These are phyloP conservation scores for Drosophila truncata DNA, from an alignment of 1,140 invertebrate genomes.

Conservation along the genomic window DNA sequence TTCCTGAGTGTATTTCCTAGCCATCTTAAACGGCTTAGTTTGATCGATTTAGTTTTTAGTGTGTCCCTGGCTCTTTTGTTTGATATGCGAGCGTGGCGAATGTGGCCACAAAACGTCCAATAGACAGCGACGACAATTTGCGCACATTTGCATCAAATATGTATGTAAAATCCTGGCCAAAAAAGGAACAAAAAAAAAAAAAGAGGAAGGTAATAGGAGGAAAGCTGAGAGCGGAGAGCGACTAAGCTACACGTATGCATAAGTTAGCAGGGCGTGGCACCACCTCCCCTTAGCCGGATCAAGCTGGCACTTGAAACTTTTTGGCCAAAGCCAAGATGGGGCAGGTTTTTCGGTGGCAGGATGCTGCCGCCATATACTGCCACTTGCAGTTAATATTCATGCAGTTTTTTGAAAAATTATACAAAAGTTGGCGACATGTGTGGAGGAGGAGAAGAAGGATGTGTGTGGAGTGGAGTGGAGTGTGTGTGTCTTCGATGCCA, in stretches of 20 bases:
- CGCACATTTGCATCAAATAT: conserved; percentile 66
- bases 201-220: conserved; percentile 33
- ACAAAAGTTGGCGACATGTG: conserved; percentile 74
- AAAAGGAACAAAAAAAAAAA: not conserved
- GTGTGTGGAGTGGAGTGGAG: not conserved
- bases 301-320: conserved; percentile 66
- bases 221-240: not conserved
- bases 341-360: conserved; percentile 3
- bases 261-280: conserved; percentile 60
- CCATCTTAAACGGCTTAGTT: not conserved
- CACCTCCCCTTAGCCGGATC: conserved; percentile 7
- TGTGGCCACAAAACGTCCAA: conserved; percentile 56
- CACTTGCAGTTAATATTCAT: conserved; percentile 82
- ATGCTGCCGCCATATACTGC: conserved; percentile 25
- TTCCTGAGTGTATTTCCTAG: not conserved
- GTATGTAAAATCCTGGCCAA: conserved; percentile 57
- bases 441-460: conserved; percentile 10
- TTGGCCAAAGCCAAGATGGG: conserved; percentile 53
- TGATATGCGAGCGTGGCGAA: conserved; percentile 37
- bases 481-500: conserved; percentile 68
- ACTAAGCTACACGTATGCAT: conserved; percentile 76
- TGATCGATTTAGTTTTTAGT: conserved; percentile 1
- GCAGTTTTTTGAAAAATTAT: conserved; percentile 81
- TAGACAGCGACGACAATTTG: conserved; percentile 68
- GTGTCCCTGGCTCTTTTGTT: conserved; percentile 21